Base-by-base conservation (phyloP, 2,888 invertebrate genomes). In the Lysandra coridon region DNA sequence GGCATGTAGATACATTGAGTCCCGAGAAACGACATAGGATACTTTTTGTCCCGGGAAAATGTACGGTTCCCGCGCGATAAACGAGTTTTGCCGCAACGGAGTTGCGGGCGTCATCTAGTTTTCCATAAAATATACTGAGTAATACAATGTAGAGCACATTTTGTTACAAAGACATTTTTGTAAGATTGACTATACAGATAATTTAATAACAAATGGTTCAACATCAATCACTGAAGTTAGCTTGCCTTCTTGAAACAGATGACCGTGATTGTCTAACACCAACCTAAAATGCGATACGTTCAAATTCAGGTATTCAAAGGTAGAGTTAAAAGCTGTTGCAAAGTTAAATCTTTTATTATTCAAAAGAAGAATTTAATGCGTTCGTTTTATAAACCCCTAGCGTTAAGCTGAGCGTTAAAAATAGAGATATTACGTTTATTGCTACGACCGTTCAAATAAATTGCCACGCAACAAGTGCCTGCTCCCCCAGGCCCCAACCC, bases 391-490 rank as follows among this genome's bases (percentile, higher is more conserved):
- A 74, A 44, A 74, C 17, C 10, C n/a, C 37, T 69, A 5, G 37
- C n/a, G n/a, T 1, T n/a, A 40, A 7, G 44, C 40, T 7, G 10
- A 40, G 75, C 60, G 60, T 82, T 10, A 74, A 78, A 79, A 78
- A 79, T 76, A 78, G 49, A 79, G 79, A 75, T 75, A 79, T 75
- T 60, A 79, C 74, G 30, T 75, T 82, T 82, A 82, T 82, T 81
- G 78, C 80, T 81, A 82, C 78, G 79, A 79, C 81, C 80, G 79
- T 81, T 79, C 80, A 80, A 82, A 82, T 82, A 83, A 84, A 85
- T 84, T 84, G 81, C 81, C 81, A 79, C 81, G 89, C 88, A 91
- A 91, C 91, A 91, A 91, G 91, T 91, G 90, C 85, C 81, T 84
- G 69, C 79, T 85, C 89, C 88, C 87, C 85, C 82, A 82, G 80